Evolutionary conservation across 1,140 invertebrate genomes (phyloP), one percentile per base, ranked within the genome.

Genomic region (Anastatus disparis): DNA sequence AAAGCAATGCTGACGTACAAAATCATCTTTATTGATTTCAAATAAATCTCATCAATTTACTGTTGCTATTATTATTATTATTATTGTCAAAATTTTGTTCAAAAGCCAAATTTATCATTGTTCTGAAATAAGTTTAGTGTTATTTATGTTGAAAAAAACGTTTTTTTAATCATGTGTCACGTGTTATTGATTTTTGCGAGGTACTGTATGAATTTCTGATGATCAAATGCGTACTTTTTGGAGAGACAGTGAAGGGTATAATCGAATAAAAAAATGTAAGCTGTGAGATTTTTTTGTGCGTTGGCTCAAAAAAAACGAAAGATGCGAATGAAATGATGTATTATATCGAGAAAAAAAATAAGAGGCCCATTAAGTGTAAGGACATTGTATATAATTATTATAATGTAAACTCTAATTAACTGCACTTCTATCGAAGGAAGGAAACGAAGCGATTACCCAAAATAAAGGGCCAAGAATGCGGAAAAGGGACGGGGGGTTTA

Each of bases 371-470:
- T 80, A 80, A 74, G 65, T 78, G 64, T 82, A 82, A 84, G 79
- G 81, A 79, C 76, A 78, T 78, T 84, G 82, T 84, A 82, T 82
- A 83, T 83, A 77, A 79, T 78, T 77, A 82, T 82, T 79, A 82
- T 76, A 80, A 74, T 76, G 69, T 78, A 78, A 82, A 77, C 44
- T 76, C 74, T 70, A 76, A 79, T 79, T 74, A 77, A 76, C 48
- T 46, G 62, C 58, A 68, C 46, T 75, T 74, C 75, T 72, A 59
- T 59, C 26, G 42, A 56, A 52, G 31, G 22, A 55, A 52, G 50
- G 44, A 38, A 76, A 71, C 52, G 44, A 64, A 70, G 53, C 31
- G 59, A 71, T 64, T 64, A 64, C 53, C 42, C 24, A 56, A 61
- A 63, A 63, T 22, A n/a, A n/a, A 70, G 48, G 50, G 59, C 40